phyloP scores from a whole-genome alignment of 2,797 vertebrate species.

The Liasis olivaceus region DNA sequence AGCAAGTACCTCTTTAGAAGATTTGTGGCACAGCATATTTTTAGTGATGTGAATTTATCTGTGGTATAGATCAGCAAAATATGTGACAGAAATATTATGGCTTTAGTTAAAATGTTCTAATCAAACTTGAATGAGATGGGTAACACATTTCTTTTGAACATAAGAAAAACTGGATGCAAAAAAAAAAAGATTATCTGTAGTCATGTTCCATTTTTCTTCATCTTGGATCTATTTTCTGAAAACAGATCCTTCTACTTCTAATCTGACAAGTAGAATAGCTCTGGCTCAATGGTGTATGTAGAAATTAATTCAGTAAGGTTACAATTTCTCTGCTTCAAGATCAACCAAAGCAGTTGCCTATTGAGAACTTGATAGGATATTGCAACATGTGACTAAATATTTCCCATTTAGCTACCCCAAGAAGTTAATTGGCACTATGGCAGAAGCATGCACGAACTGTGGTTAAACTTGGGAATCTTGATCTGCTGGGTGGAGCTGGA shows the following conservation, averaged over 20 bases:
- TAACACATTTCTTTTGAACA: background rate
- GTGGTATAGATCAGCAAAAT: background rate
- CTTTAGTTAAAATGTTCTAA: background rate
- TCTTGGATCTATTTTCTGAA: background rate
- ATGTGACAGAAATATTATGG: background rate
- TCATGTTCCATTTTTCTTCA: background rate
- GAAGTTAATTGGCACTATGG: background rate
- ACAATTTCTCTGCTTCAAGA: background rate
- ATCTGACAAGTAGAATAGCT: background rate
- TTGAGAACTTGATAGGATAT: background rate
- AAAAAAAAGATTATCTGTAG: background rate
- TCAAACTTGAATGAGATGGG: background rate
- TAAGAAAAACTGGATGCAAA: background rate
- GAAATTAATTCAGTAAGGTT: background rate
- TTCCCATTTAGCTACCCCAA: background rate
- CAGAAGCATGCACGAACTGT: background rate
- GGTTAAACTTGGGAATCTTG: background rate
- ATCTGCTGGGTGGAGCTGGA: background rate
- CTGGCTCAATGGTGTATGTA: background rate
- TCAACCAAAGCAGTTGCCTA: background rate
- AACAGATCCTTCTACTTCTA: conserved; percentile 3
- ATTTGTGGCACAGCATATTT: background rate
- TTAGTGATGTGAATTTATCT: background rate
- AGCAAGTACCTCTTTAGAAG: background rate
- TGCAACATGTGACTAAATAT: background rate